Conservation (phyloP, 1,140 invertebrate genomes). For the Lasaia peninsularis region DNA sequence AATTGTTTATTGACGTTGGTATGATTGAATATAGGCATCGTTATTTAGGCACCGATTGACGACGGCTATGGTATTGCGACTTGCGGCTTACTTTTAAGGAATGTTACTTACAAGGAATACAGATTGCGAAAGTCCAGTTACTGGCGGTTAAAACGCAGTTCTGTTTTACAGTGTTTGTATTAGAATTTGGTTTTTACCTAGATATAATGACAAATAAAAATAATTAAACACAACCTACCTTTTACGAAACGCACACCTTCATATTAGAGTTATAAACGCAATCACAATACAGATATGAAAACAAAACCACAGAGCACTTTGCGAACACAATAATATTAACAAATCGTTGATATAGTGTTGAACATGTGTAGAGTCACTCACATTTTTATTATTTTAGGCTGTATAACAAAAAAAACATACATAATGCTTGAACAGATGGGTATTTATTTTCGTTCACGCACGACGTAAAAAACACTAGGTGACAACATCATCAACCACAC, state of each 20-base stretch:
- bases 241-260: conserved; percentile 55
- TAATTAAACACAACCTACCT: conserved; percentile 45
- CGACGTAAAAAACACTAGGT: conserved; percentile 31
- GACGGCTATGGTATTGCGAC: conserved; percentile 44
- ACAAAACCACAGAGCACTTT: conserved; percentile 56
- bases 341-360: conserved; percentile 26
- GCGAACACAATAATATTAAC: conserved; percentile 50
- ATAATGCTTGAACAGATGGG: conserved; percentile 71
- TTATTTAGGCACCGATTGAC: conserved; percentile 34
- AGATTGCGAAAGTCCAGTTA: conserved; percentile 73
- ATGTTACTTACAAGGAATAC: conserved; percentile 60
- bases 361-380: conserved; percentile 37
- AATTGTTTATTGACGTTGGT: conserved; percentile 13
- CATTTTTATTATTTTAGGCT: conserved; percentile 45
- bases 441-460: conserved; percentile 67
- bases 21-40: conserved; percentile 12
- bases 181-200: conserved; percentile 27
- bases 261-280: conserved; percentile 67
- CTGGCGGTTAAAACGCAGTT: conserved; percentile 34
- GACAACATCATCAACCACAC: conserved; percentile 26
- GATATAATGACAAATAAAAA: conserved; percentile 13
- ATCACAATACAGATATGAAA: conserved; percentile 60
- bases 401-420: conserved; percentile 62
- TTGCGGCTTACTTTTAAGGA: conserved; percentile 52
- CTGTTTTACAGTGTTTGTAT: conserved; percentile 33